These are phyloP conservation scores for Caranx melampygus DNA, from an alignment of 2,113 vertebrate genomes.

Conservation along the genomic window DNA sequence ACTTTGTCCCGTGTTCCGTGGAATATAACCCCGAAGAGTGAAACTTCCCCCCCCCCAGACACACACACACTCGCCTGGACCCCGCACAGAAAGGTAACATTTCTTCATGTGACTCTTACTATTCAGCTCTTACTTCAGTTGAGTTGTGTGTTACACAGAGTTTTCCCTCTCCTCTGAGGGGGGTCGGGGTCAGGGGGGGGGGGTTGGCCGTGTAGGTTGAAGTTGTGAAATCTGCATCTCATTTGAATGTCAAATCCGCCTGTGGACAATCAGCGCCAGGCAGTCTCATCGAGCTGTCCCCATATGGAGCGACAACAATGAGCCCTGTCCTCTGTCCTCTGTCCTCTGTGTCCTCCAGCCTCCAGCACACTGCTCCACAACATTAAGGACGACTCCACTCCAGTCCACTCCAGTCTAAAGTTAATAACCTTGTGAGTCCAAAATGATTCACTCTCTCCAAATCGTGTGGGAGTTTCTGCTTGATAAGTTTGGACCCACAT, in stretches of 20 bases:
- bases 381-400: background rate
- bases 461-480: no score
- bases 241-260: slow-evolving; percentile 70
- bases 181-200: background rate
- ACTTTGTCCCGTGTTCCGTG: background rate
- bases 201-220: background rate
- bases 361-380: background rate
- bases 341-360: slow-evolving; percentile 13
- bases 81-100: slow-evolving; percentile 56
- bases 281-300: slow-evolving; percentile 26
- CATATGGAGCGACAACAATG: slow-evolving; percentile 46
- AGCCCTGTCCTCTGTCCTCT: slow-evolving; percentile 31
- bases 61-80: background rate
- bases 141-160: background rate
- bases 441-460: background rate
- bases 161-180: no score
- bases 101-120: background rate
- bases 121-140: background rate
- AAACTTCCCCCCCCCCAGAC: slow-evolving; percentile 17
- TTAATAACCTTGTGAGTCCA: background rate
- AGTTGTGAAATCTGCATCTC: slow-evolving; percentile 68
- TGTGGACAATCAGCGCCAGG: slow-evolving; percentile 45
- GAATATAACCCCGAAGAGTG: slow-evolving; percentile 22
- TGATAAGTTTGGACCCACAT: background rate
- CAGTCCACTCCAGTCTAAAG: background rate